These are phyloP conservation scores for Paradoxurus hermaphroditus DNA, from an alignment of 2,113 vertebrate species.

Conservation along the genomic window DNA sequence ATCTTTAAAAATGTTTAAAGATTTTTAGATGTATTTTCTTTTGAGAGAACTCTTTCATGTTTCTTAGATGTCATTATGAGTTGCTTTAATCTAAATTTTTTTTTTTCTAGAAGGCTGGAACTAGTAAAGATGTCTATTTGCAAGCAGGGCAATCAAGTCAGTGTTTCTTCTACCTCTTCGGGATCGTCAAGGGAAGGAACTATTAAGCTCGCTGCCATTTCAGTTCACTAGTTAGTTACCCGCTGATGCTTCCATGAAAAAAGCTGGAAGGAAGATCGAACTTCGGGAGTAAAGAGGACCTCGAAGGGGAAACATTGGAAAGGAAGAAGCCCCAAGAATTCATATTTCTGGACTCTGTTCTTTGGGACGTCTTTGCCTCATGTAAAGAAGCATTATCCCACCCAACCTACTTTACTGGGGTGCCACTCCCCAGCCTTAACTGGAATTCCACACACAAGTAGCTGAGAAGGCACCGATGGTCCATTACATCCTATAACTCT, in stretches of 20 bases:
- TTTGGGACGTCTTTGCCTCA: background rate
- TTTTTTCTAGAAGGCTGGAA: background rate
- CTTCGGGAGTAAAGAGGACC: background rate
- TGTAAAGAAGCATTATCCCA: background rate
- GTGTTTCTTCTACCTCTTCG: background rate
- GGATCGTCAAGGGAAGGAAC: background rate
- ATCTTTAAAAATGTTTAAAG: background rate
- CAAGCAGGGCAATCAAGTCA: background rate
- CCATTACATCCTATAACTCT: background rate
- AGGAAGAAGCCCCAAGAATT: background rate
- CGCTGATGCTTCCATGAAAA: background rate
- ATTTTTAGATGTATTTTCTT: background rate
- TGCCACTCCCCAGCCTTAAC: background rate
- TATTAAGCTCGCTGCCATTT: rapidly evolving
- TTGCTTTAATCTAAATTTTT: background rate
- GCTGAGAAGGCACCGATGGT: background rate
- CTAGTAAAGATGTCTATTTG: background rate
- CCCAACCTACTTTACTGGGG: background rate
- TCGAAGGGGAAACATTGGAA: background rate
- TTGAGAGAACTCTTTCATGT: background rate
- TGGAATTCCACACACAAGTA: background rate
- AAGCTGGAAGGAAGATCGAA: background rate
- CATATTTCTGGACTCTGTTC: background rate
- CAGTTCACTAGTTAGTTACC: background rate
- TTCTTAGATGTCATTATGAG: background rate